phyloP scores from a whole-genome alignment of 2,888 invertebrate species.

The Orthosia gothica region DNA sequence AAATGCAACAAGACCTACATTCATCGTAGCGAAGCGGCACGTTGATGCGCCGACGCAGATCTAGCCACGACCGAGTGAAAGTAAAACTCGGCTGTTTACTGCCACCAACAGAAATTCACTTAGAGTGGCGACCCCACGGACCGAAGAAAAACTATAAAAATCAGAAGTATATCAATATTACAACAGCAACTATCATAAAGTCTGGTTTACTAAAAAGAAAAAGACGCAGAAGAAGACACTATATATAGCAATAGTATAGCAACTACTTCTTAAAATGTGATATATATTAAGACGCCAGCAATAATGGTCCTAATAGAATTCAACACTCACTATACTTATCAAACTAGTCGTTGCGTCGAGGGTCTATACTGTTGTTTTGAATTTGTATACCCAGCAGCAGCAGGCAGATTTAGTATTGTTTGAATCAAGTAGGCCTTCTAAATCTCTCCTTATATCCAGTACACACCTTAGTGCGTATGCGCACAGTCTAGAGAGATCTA shows the following conservation, averaged over 20 bases:
- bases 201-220: neutral
- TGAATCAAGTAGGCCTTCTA: conserved; percentile 34
- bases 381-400: neutral
- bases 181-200: neutral
- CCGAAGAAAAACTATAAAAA: conserved; percentile 3
- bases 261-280: neutral
- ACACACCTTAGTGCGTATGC: conserved; percentile 9
- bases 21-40: conserved; percentile 61
- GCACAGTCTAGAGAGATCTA: conserved; percentile 45
- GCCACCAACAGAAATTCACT: conserved; percentile 63
- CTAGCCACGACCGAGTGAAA: conserved; percentile 71
- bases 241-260: neutral
- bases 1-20: conserved; percentile 12
- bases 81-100: conserved; percentile 67
- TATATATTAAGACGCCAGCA: neutral
- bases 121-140: conserved; percentile 46
- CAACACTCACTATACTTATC: neutral
- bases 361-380: neutral
- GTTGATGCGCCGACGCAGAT: conserved; percentile 59
- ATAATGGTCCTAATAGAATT: no score
- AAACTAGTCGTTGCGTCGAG: neutral
- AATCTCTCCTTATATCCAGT: neutral
- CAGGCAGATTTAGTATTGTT: neutral
- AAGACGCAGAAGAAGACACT: no score
- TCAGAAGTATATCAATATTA: conserved; percentile 26